Base-by-base conservation (phyloP, 92 coral and sea anemone species). In the Plumapathes pennacea region DNA sequence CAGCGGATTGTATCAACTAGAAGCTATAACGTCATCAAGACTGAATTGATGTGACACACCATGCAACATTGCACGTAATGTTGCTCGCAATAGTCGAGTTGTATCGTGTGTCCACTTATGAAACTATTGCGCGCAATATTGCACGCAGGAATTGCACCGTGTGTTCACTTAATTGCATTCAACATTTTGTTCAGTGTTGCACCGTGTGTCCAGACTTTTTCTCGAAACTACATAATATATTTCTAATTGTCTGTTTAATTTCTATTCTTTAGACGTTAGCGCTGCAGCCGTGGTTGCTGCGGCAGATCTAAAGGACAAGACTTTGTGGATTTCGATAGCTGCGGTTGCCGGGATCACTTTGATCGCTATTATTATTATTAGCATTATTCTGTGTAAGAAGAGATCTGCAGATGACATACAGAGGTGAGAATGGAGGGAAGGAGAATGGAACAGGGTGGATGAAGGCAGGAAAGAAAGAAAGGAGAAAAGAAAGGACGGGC, bases 321-420 rank as follows among this genome's bases (percentile, higher is more conserved):
- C 96, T 2, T 48, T 92, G 18, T 92, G 98, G 98, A 92, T 92
- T 28, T 76, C 88, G 0, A 88, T 92, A 30, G 96, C 98, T 15
- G 96, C 90, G 4, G 95, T 92, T 11, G 98, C 98, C 1, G 90
- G 94, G 1, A 51, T 88, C 26, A 92, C 98, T 0, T 85, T 92
- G 17, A 62, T 92, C 7, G 98, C 96, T 13, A 92, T 92, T 30
- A 83, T 92, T 34, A 72, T 89, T 17, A 92, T 92, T 51, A 92
- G 98, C 58, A 92, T 89, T 36, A 72, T 92, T 8, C 64, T 92
- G 24, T 92, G 98, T 55, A 92, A 84, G 86, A 92, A 92, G 67
- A 67, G 98, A 44, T 80, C 98, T 18, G 89, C 88, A n/a, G 94
- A 77, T 14, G 96, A 83, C 61, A 60, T 81, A 5, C 61, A 64